Conservation (phyloP, 2,797 vertebrate species). For the Tragelaphus oryx region DNA sequence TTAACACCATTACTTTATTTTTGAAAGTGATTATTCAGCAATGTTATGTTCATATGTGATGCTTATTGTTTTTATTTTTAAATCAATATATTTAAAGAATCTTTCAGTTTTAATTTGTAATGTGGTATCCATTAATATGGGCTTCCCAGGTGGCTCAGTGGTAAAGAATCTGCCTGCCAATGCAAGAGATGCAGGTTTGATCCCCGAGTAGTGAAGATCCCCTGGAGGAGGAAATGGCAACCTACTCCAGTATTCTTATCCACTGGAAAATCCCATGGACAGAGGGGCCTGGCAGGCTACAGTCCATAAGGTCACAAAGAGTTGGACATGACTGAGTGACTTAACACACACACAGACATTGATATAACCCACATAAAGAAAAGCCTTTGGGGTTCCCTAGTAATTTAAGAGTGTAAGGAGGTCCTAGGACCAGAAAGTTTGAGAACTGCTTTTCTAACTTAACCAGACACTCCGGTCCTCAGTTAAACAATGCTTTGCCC, state of each 20-base stretch:
- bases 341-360: background rate
- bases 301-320: background rate
- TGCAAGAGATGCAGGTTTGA: background rate
- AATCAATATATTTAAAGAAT: background rate
- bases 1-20: background rate
- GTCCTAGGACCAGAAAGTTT: background rate
- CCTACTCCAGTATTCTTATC: background rate
- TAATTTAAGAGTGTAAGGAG: background rate
- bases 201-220: background rate
- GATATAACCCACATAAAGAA: background rate
- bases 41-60: background rate
- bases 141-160: background rate
- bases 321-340: background rate
- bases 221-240: background rate
- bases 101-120: background rate
- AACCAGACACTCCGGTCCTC: background rate
- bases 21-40: background rate
- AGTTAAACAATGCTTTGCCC: background rate
- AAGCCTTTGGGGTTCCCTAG: background rate
- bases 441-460: background rate
- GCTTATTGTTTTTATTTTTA: background rate
- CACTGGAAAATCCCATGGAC: background rate
- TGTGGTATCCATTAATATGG: background rate
- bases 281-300: background rate
- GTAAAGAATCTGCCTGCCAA: background rate